Base-by-base conservation (phyloP, 2,113 vertebrate species). In the Pomatorhinus ruficollis region DNA sequence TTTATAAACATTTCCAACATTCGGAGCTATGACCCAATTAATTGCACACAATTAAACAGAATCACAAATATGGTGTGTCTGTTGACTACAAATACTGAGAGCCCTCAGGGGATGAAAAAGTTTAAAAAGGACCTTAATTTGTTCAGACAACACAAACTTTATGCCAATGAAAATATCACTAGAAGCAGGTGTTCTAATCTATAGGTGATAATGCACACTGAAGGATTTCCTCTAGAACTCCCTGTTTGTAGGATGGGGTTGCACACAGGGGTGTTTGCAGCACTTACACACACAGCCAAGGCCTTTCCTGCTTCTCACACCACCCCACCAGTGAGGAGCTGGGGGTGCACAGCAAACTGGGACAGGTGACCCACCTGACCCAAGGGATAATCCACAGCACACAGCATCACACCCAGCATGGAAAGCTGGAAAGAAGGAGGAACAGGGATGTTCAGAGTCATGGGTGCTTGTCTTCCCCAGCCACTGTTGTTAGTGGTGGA, bases 31-130 rank as follows among this genome's bases (percentile, higher is more conserved):
- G 57, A 97, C 66, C 60, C 35, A 95, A 64, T 76, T 75, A 95
- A 88, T 50, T 27, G 66, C 90, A 93, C 64, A 54, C 60, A 89
- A 90, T 50, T 78, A 87, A 94, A 90, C 11, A 37, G 49, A 90
- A 61, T 54, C 40, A 89, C 44, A 82, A 86, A 86, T 68, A 39
- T 10, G 21, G 12, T 23, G 16, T 75, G 45, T n/a, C 17, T 86
- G 23, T 80, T 88, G 56, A 79, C 45, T 72, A 19, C 37, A 66
- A 92, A 44, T 37, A 60, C 35, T 40, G 50, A 90, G 4, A 77
- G 11, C 59, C 52, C 90, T 59, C 44, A 75, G 25, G 33, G 40
- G 35, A 70, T 19, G 8, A 37, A 90, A 78, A 86, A 52, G 24
- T 60, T 93, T 56, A 5, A 80, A 89, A 86, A 33, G 27, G 47